phyloP scores from a whole-genome alignment of 2,888 invertebrate genomes.

The Melipona beecheii region DNA sequence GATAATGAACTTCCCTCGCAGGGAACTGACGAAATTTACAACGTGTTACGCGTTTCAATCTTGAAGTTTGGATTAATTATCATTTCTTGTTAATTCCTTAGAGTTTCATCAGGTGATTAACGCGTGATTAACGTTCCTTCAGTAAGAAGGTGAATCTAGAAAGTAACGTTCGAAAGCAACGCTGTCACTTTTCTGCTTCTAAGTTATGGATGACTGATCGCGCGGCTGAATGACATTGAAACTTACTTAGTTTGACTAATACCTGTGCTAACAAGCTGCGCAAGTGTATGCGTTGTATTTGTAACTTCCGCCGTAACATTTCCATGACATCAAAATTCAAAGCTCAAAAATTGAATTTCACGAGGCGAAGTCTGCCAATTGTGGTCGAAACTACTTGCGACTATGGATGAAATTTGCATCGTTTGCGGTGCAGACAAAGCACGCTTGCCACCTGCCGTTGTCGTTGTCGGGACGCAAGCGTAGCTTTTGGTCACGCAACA shows the following conservation, averaged over 20 bases:
- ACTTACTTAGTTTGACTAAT: not conserved
- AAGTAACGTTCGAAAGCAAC: not conserved
- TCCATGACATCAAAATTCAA: not conserved
- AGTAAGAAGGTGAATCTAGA: not conserved
- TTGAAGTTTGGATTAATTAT: not conserved
- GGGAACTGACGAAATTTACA: not conserved
- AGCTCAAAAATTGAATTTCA: constrained; percentile 4
- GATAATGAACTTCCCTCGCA: not conserved
- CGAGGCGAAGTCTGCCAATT: constrained; percentile 4
- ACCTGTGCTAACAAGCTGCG: not conserved
- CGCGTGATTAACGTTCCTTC: not conserved
- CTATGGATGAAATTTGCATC: constrained; percentile 25
- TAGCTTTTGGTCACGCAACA: constrained; percentile 2
- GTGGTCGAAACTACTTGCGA: constrained; percentile 1
- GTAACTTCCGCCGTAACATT: not conserved
- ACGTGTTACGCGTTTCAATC: too few relatives aligned
- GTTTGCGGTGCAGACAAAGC: constrained; percentile 28
- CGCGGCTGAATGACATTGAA: not conserved
- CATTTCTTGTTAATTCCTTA: not conserved
- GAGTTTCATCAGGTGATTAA: not conserved
- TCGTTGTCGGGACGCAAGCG: constrained; percentile 7
- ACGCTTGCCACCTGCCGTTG: constrained; percentile 5
- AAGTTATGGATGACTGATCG: not conserved
- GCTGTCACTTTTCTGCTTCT: not conserved
- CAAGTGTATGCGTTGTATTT: not conserved